Base-by-base conservation (phyloP, 2,113 vertebrate species). In the Tetrax tetrax region DNA sequence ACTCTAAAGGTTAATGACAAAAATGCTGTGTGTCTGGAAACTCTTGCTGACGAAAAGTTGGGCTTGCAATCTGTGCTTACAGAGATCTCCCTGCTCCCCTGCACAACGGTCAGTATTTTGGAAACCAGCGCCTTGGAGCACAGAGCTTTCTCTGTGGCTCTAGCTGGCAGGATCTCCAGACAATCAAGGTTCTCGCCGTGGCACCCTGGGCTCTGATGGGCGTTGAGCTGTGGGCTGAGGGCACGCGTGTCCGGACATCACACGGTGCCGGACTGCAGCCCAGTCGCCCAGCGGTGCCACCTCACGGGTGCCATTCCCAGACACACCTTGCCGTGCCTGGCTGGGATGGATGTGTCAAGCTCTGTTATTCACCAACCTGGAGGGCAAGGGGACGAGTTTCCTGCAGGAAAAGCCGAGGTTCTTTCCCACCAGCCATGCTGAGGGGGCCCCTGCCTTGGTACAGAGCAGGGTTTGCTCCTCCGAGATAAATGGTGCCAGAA, bases 261-360 rank as follows among this genome's bases (percentile, higher is more conserved):
- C 41, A 15, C 41, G 6, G 41, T 43, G 41, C 41, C 14, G 2
- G 1, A 12, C 43, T 50, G 1, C 12, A 51, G 51, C 75, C 43
- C 45, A 14, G 1, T 72, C 59, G 6, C 33, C 35, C 57, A 7
- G 10, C 37, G 8, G 28, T 23, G 31, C 37, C 9, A 0, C n/a
- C 12, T 50, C 25, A 7, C 9, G 3, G 38, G 23, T 7, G 11
- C 14, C 15, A 28, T 21, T 29, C 47, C 61, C 1, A 14, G 59
- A 7, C 17, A 7, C 17, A 6, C 38, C 33, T 33, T 9, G 12
- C 10, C 5, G 0, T 24, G 38, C 48, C 12, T 20, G 11, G 2
- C 27, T 7, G 20, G 14, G 25, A 8, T 8, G 28, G 3, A 1
- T 5, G 0, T 13, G 5, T 23, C 1, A 1, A 61, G 21, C n/a